Evolutionary conservation across 1,140 invertebrate species (phyloP).

Genomic region (Pectinophora gossypiella): DNA sequence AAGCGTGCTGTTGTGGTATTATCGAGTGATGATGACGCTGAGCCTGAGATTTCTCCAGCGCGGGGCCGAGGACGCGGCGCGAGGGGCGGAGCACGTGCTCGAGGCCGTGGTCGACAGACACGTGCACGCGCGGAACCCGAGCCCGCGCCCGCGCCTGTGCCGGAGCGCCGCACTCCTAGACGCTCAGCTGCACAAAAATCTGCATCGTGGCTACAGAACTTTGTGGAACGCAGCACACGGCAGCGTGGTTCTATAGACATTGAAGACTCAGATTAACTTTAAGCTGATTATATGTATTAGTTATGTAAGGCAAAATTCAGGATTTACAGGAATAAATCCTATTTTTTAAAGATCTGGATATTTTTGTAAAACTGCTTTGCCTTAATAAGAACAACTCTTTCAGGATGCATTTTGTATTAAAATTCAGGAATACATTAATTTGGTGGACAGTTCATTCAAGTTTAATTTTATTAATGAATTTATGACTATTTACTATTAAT

Average conservation of each 20-base stretch:
- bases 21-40: slow-evolving; percentile 24
- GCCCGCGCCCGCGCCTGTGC: slow-evolving; percentile 9
- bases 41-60: slow-evolving; percentile 5
- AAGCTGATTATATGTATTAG: too few relatives aligned
- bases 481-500: too few relatives aligned
- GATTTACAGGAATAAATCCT: too few relatives aligned
- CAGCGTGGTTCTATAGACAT: slow-evolving; percentile 44
- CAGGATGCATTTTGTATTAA: too few relatives aligned
- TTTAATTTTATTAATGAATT: too few relatives aligned
- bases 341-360: too few relatives aligned
- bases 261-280: slow-evolving; percentile 45
- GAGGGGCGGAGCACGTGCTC: slow-evolving; percentile 10
- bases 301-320: too few relatives aligned
- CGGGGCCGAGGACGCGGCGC: slow-evolving; percentile 11
- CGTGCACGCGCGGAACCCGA: slow-evolving; percentile 12
- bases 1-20: slow-evolving; percentile 13
- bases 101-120: slow-evolving; percentile 10
- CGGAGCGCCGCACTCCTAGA: slow-evolving; percentile 40
- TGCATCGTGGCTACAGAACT: slow-evolving; percentile 36
- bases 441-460: too few relatives aligned
- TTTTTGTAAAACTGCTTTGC: too few relatives aligned
- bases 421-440: too few relatives aligned
- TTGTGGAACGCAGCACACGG: slow-evolving; percentile 17
- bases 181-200: slow-evolving; percentile 38
- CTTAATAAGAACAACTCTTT: too few relatives aligned